phyloP scores from a whole-genome alignment of 2,113 vertebrate genomes.

The Gobiocypris rarus region DNA sequence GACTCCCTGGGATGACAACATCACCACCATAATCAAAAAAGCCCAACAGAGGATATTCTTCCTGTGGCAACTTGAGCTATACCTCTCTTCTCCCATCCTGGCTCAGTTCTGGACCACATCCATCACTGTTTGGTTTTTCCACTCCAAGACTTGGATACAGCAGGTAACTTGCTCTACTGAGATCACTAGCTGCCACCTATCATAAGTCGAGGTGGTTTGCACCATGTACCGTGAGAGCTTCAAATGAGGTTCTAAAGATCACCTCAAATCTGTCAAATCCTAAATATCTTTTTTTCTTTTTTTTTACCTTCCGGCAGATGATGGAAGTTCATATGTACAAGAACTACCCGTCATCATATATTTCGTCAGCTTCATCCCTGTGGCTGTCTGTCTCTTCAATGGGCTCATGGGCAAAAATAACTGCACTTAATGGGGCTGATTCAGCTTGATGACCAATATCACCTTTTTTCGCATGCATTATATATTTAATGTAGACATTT shows the following conservation, averaged over 20 bases:
- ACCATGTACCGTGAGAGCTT: neutral
- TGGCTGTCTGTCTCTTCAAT: neutral
- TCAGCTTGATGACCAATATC: neutral
- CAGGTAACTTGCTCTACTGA: neutral
- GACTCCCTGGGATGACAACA: constrained; percentile 9
- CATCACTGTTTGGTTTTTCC: neutral
- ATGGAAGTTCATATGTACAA: neutral
- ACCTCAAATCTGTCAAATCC: neutral
- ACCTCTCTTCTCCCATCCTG: neutral
- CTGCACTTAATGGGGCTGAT: neutral
- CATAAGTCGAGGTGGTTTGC: constrained; percentile 10
- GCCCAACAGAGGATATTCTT: neutral
- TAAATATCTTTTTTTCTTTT: neutral
- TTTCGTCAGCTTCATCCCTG: neutral
- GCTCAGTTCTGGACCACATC: neutral
- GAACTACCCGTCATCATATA: neutral
- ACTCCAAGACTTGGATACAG: neutral
- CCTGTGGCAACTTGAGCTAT: neutral
- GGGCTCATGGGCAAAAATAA: neutral
- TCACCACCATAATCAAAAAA: constrained; percentile 4
- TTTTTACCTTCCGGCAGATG: neutral
- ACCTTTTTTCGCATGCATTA: neutral
- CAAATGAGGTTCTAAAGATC: neutral
- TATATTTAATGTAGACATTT: too few species aligned
- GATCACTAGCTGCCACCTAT: constrained; percentile 20